Evolutionary conservation across 2,888 invertebrate genomes (phyloP), one percentile per base, ranked within the genome.

Genomic region (Panopea generosa): DNA sequence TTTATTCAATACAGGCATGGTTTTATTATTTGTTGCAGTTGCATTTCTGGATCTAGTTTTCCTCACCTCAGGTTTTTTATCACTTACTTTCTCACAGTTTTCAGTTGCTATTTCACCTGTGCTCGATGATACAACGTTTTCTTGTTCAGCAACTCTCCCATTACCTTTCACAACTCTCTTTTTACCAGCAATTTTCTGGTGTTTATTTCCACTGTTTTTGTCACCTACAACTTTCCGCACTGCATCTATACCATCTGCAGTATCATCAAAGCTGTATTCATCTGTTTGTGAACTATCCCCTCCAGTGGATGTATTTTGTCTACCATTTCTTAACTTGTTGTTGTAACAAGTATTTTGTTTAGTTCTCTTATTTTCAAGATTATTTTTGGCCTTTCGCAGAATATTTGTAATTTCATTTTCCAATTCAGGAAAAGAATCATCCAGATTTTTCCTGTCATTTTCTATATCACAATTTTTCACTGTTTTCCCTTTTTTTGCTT

Each of bases 71-170:
- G 53, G 38, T n/a, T 47, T 11, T n/a, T n/a, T 24, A 20, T 7
- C 20, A 16, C 2, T 29, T 11, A 18, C 20, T 18, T 38, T 20
- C 16, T 20, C 33, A 43, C 45, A 9, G 45, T 16, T 47, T 26
- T 45, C 57, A 59, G 1, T 40, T 59, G 11, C 40, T 16, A 38
- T 22, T 43, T 38, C 33, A 43, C 57, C 52, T 40, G 71, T 63
- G 24, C 63, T 71, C 6, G 71, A 71, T 43, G 71, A 63, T 1
- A 71, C 57, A n/a, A 63, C 53, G 43, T 63, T 63, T 16, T 62
- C 71, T 43, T 71, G 71, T 11, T 63, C 57, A 7, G 50, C 60
- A 29, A 27, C 50, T 53, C 33, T 33, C 33, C 33, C 33, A 7
- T 33, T 33, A 11, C 11, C 33, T 33, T 33, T 33, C 4, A 33